Conservation (phyloP, 2,888 invertebrate genomes). For the Linnaemya tessellans region DNA sequence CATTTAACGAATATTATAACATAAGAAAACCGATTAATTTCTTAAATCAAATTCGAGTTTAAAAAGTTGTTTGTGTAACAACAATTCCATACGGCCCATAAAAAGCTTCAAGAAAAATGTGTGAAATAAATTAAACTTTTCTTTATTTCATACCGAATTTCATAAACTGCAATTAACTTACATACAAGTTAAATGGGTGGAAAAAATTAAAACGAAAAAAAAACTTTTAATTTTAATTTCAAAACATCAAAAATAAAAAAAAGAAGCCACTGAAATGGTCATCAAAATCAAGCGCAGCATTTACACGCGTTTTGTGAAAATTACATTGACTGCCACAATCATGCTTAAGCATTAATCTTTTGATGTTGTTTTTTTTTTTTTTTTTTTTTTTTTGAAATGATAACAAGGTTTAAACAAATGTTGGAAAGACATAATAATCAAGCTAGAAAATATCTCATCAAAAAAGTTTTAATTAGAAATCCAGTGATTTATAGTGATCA, state of each 20-base stretch:
- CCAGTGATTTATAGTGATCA: not conserved
- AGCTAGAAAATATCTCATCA: not conserved
- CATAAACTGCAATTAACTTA: no score
- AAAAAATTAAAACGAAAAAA: not conserved
- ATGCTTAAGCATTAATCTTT: not conserved
- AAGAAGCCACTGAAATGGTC: not conserved
- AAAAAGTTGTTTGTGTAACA: no score
- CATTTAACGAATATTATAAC: no score
- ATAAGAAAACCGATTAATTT: not conserved
- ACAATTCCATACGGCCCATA: no score
- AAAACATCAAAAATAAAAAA: not conserved
- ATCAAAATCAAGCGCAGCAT: constrained; percentile 38
- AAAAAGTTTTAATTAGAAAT: not conserved
- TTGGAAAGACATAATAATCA: not conserved
- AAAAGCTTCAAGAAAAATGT: no score
- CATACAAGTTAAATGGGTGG: not conserved
- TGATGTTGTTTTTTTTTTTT: no score
- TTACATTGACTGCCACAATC: not conserved
- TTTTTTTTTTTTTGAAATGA: not conserved
- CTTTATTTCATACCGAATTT: no score
- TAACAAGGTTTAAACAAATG: not conserved
- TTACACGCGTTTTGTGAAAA: constrained; percentile 17
- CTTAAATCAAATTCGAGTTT: not conserved
- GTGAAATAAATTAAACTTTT: no score
- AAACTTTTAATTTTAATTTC: not conserved